Conservation (phyloP, 2,113 vertebrate species). For the Saiga tatarica region DNA sequence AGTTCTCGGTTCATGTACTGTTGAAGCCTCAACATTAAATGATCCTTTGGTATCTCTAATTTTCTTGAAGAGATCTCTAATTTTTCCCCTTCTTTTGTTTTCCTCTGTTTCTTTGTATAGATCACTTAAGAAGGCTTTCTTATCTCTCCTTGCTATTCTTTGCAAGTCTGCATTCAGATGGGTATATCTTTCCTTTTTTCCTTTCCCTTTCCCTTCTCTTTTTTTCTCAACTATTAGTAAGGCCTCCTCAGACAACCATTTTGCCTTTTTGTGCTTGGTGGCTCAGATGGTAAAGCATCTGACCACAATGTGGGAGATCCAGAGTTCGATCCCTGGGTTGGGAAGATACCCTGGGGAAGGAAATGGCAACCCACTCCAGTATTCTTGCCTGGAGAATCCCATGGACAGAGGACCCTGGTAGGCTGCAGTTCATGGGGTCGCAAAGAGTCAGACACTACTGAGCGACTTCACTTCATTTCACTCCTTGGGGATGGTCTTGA, state of each 20-base stretch:
- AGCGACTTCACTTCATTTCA: too few relatives aligned
- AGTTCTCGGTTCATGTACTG: not conserved
- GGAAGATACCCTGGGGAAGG: too few relatives aligned
- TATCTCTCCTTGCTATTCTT: not conserved
- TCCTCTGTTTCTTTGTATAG: not conserved
- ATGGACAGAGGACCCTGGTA: too few relatives aligned
- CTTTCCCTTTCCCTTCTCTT: not conserved
- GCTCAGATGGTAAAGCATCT: too few relatives aligned
- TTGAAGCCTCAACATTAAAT: not conserved
- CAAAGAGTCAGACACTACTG: too few relatives aligned
- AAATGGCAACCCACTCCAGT: too few relatives aligned
- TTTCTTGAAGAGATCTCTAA: not conserved
- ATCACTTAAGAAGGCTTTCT: not conserved
- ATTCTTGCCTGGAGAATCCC: too few relatives aligned
- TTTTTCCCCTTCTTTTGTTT: not conserved
- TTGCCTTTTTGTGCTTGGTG: not conserved
- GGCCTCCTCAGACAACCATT: not conserved
- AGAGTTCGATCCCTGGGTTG: too few relatives aligned
- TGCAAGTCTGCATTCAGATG: not conserved
- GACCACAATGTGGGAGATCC: fast-evolving
- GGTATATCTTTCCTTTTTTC: not conserved
- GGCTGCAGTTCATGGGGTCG: too few relatives aligned
- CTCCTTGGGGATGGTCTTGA: not conserved
- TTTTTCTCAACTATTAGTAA: not conserved
- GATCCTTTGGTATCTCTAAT: not conserved